phyloP scores from a whole-genome alignment of 2,888 invertebrate species.

The Drosophila leonis region DNA sequence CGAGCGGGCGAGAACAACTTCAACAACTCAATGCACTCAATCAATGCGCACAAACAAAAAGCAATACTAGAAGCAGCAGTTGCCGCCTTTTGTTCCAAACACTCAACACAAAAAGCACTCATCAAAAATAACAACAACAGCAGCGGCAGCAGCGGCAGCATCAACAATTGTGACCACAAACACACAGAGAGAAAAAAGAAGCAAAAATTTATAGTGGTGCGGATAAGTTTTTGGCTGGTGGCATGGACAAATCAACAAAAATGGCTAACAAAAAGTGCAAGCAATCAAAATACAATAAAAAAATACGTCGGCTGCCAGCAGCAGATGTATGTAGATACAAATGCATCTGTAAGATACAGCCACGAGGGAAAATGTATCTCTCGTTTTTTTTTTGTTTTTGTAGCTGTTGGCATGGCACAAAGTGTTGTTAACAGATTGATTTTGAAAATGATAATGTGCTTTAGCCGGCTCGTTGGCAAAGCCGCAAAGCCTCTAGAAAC shows the following conservation, averaged over 20 bases:
- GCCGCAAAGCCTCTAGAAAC: conserved; percentile 67
- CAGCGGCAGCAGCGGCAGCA: conserved; percentile 7
- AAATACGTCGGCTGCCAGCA: conserved; percentile 26
- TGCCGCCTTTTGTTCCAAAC: conserved; percentile 71
- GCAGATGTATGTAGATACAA: conserved; percentile 9
- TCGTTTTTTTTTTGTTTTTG: neutral
- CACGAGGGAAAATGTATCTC: conserved; percentile 35
- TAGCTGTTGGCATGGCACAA: conserved; percentile 52
- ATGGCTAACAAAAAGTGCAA: conserved; percentile 13
- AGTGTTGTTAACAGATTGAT: conserved; percentile 83
- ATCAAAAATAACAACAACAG: conserved; percentile 56
- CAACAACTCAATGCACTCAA: conserved; percentile 79
- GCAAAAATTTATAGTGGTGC: conserved; percentile 56
- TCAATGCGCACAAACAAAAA: conserved; percentile 68
- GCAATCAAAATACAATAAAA: conserved; percentile 68
- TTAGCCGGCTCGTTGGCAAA: conserved; percentile 61
- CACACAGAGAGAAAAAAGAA: conserved; percentile 23
- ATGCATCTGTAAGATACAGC: conserved; percentile 27
- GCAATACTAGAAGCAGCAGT: conserved; percentile 25
- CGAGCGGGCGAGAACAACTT: conserved; percentile 50
- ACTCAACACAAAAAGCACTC: conserved; percentile 73
- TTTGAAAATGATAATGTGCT: conserved; percentile 74
- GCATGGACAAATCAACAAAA: conserved; percentile 74
- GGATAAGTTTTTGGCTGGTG: conserved; percentile 59
- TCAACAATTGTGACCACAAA: conserved; percentile 34